A percentile compares a stretch with the other conserved stretches of the same genome.
phyloP scores from a whole-genome alignment of 2,888 invertebrate genomes.

The Adelphocoris suturalis region DNA sequence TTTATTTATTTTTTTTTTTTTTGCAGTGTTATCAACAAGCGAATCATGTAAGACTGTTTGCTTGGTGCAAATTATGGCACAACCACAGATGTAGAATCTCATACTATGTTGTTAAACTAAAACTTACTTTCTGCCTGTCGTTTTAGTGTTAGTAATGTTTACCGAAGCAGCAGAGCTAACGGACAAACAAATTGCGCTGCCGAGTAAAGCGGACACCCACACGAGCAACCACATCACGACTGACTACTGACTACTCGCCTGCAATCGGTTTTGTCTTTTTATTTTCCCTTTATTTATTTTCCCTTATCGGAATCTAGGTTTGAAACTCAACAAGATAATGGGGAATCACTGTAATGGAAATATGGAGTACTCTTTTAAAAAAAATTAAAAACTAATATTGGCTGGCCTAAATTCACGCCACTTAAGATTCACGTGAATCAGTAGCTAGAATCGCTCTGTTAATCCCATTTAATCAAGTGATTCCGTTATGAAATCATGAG shows the following conservation, averaged over 20 bases:
- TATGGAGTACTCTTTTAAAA: not conserved
- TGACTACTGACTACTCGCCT: not conserved
- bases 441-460: too few relatives aligned
- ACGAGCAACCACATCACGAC: not conserved
- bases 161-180: not conserved
- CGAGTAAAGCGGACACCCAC: not conserved
- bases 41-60: too few relatives aligned
- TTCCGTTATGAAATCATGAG: too few relatives aligned
- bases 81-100: too few relatives aligned
- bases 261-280: not conserved
- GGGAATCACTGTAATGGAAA: too few relatives aligned
- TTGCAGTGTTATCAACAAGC: too few relatives aligned
- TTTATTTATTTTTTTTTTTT: too few relatives aligned
- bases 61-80: too few relatives aligned
- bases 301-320: not conserved
- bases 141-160: not conserved
- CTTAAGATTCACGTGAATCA: too few relatives aligned
- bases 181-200: not conserved
- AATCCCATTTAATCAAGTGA: not conserved
- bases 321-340: conserved; percentile 18
- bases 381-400: too few relatives aligned
- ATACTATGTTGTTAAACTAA: not conserved
- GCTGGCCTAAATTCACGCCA: too few relatives aligned
- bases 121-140: not conserved
- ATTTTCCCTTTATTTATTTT: not conserved